Base-by-base conservation (phyloP, 1,140 invertebrate species). In the Polypedilum vanderplanki region DNA sequence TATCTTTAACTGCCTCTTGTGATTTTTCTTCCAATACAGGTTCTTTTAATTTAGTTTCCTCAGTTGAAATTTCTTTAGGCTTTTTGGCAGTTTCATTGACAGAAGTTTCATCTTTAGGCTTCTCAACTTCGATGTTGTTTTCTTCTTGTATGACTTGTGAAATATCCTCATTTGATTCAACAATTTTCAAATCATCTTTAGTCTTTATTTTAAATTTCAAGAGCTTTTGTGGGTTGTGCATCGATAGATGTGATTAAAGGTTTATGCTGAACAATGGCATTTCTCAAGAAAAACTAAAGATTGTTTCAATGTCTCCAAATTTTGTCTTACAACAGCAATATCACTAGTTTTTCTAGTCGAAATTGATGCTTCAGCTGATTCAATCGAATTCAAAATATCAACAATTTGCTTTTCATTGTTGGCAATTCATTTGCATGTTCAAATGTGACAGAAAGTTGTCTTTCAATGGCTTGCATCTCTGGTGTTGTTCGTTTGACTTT, bases 221-320 rank as follows among this genome's bases (percentile, higher is more conserved):
- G 12, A 57, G 46, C 46, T 57, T 12, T 4, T 57, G 10, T 12
- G 0, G 46, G 46, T 57, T 57, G 8, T 57, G 10, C 8, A 70
- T 8, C 7, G 18, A 20, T 70, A 0, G 18, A 70, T 70, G 9
- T 7, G 18, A 10, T 20, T 20, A 18, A 9, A 18, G 65, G 8
- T 18, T 20, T 22, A 18, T 70, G 65, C 20, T 18, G 65, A 2
- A 70, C 20, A 20, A 70, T 70, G 0, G 8, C 65, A 24, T 15
- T 77, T 79, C 64, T 77, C 75, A n/a, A 33, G 41, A 15, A 74
- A n/a, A 10, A 18, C 5, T 9, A 70, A 22, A 20, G 65, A 70
- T 22, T 70, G 15, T 20, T 70, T 70, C 65, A 70, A 70, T 20
- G 5, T 5, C 1, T 17, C 5, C 8, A 70, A 20, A 70, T 22